These are phyloP conservation scores for Tympanoctomys barrerae DNA, from an alignment of 2,797 vertebrate genomes.

Conservation along the genomic window DNA sequence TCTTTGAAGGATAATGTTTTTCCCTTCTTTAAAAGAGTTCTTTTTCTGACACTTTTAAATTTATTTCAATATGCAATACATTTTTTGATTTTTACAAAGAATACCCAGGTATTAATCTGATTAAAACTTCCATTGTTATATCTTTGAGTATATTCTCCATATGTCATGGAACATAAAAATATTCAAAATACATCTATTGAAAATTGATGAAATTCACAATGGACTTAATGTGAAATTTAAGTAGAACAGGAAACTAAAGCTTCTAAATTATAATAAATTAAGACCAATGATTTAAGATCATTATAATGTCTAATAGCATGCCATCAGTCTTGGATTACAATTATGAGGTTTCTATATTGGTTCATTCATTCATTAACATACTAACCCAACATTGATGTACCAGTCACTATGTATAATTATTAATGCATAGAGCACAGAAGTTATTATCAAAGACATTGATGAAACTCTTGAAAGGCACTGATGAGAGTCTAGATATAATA, in stretches of 20 bases:
- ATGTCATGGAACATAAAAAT: background rate
- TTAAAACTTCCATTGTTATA: background rate
- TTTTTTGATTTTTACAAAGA: background rate
- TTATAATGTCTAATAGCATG: background rate
- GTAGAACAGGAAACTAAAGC: background rate
- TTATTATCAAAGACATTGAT: background rate
- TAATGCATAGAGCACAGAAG: background rate
- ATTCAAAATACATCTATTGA: background rate
- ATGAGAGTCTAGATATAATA: background rate
- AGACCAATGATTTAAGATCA: background rate
- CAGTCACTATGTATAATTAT: background rate
- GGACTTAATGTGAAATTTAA: background rate
- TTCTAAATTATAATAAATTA: background rate
- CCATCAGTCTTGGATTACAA: constrained; percentile 5
- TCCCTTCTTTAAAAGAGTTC: background rate
- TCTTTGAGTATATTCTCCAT: background rate
- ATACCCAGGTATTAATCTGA: background rate
- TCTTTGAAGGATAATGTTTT: background rate
- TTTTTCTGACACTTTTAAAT: constrained; percentile 9
- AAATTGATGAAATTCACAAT: background rate
- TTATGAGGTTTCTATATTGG: background rate
- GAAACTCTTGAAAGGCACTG: background rate
- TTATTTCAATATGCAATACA: background rate
- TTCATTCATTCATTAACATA: background rate
- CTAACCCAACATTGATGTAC: background rate